A percentile compares a stretch with the other conserved stretches of the same genome.
These are phyloP conservation scores for Alviniconcha strummeri DNA, from an alignment of 2,888 invertebrate genomes.

Conservation along the genomic window DNA sequence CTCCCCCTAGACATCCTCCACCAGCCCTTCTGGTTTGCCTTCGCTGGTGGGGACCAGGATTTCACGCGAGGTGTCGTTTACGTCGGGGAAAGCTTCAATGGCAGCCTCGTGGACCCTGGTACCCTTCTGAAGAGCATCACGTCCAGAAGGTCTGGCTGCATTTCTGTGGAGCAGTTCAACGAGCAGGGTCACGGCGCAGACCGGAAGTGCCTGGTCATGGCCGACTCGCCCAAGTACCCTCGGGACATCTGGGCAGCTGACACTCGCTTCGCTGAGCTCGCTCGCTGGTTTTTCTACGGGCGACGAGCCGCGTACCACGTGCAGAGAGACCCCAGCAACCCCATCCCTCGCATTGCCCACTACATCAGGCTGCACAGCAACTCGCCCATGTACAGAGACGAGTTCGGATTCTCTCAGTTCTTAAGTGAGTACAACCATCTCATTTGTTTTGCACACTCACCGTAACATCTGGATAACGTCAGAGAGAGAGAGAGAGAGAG, in stretches of 20 bases:
- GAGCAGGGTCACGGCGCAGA: background rate
- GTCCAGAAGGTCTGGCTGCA: conserved; percentile 3
- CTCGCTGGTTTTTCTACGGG: conserved; percentile 31
- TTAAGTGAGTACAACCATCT: conserved; percentile 3
- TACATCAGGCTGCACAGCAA: conserved; percentile 24
- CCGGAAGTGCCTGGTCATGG: conserved; percentile 6
- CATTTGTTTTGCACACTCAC: too few species aligned
- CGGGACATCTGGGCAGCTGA: conserved; percentile 27
- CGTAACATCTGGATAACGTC: too few species aligned
- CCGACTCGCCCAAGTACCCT: conserved; percentile 17
- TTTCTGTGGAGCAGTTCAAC: background rate
- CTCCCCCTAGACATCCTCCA: background rate
- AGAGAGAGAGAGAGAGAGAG: too few species aligned
- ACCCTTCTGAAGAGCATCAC: background rate
- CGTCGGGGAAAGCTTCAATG: conserved; percentile 7
- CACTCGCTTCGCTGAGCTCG: conserved; percentile 23
- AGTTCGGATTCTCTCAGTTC: conserved; percentile 31
- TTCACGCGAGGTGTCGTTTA: conserved; percentile 25
- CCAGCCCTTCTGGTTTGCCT: background rate
- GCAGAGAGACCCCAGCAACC: background rate
- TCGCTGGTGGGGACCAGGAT: conserved; percentile 11
- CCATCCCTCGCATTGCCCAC: conserved; percentile 31
- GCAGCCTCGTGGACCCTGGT: background rate
- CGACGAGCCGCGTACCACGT: background rate
- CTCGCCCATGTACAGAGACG: background rate